A percentile compares a stretch with the other conserved stretches of the same genome.
phyloP scores from a whole-genome alignment of 1,140 invertebrate species.

The Drosophila dunni region DNA sequence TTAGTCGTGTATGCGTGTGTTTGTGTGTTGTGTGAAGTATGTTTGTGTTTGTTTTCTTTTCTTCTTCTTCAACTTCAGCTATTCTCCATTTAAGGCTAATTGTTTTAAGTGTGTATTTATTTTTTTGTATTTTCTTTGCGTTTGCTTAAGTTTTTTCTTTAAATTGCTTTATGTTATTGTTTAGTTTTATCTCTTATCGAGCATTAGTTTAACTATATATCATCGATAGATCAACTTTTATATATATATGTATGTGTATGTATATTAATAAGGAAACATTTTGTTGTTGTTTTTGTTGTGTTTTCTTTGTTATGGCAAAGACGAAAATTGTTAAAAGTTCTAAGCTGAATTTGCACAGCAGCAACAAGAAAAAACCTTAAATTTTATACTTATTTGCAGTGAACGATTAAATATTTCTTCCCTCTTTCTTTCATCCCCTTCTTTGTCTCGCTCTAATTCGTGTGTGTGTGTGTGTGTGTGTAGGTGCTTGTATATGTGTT shows the following conservation, averaged over 20 bases:
- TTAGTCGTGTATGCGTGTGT: constrained; percentile 18
- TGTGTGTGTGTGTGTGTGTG: constrained; percentile 21
- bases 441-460: constrained; percentile 44
- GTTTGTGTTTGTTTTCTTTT: constrained; percentile 23
- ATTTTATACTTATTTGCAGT: neutral
- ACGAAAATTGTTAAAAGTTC: constrained; percentile 3
- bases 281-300: constrained; percentile 9
- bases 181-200: constrained; percentile 52
- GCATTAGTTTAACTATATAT: constrained; percentile 63
- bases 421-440: neutral
- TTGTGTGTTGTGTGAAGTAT: constrained; percentile 32
- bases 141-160: constrained; percentile 18
- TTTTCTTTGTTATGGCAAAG: constrained; percentile 34
- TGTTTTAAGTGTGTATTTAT: constrained; percentile 30
- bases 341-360: constrained; percentile 25
- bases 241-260: constrained; percentile 10
- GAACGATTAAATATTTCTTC: neutral
- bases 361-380: constrained; percentile 10
- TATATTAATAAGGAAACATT: constrained; percentile 61
- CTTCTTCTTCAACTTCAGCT: neutral
- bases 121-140: constrained; percentile 2
- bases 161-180: constrained; percentile 32
- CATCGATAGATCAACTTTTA: constrained; percentile 43
- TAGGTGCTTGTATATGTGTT: constrained; percentile 6
- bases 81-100: constrained; percentile 58